These are phyloP conservation scores for Anseranas semipalmata DNA, from an alignment of 2,113 vertebrate species.

Conservation along the genomic window DNA sequence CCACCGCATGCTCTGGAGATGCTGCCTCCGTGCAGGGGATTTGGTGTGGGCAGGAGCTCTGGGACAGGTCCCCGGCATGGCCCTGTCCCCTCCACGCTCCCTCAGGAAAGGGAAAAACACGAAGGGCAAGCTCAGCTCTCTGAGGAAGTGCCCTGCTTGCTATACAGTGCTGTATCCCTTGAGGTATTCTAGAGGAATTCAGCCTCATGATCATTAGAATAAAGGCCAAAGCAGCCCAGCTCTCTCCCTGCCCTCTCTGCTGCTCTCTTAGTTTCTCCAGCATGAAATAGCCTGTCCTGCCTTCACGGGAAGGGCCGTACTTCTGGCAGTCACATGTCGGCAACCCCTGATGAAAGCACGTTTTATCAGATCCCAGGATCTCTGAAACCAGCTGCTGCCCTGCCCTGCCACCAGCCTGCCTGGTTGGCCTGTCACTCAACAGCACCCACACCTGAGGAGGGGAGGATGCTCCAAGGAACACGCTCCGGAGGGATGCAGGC, in stretches of 20 bases:
- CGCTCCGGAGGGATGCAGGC: background rate
- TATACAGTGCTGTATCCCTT: background rate
- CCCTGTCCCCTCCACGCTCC: background rate
- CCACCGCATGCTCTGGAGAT: accelerated
- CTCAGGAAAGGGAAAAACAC: background rate
- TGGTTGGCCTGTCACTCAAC: background rate
- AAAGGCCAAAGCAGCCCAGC: background rate
- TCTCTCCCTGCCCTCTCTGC: background rate
- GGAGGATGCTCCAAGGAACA: background rate
- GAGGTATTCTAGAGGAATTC: constrained; percentile 20
- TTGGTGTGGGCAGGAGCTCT: background rate
- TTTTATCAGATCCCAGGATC: background rate
- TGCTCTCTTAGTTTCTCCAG: background rate
- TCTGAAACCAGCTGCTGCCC: background rate
- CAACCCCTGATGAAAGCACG: accelerated
- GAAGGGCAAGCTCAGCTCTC: background rate
- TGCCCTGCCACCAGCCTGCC: background rate
- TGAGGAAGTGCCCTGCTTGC: background rate
- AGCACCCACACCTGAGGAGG: background rate
- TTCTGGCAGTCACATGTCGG: background rate
- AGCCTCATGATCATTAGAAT: constrained; percentile 26
- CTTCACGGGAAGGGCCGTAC: accelerated
- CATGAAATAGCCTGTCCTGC: background rate
- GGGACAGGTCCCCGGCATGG: background rate
- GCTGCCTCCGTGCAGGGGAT: accelerated